Evolutionary conservation across 2,113 vertebrate genomes (phyloP).

Genomic region (Charina bottae): DNA sequence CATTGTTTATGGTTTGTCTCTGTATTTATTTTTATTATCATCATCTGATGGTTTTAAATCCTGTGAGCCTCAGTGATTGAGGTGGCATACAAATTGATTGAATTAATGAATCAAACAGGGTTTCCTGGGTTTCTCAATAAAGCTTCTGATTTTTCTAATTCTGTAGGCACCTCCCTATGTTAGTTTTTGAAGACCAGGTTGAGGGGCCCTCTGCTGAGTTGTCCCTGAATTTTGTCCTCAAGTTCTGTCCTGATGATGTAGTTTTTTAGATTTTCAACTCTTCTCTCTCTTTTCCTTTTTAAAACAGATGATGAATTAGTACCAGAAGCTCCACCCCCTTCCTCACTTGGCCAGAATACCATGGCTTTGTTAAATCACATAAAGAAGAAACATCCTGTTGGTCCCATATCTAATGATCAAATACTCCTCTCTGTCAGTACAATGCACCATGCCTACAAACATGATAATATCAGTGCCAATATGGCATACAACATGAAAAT

Average conservation of each 20-base stretch:
- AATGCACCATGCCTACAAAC: slow-evolving; percentile 58
- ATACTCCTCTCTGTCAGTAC: slow-evolving; percentile 71
- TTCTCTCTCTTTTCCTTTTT: slow-evolving; percentile 38
- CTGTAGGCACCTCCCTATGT: neutral
- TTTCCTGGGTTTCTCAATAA: neutral
- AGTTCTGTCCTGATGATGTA: neutral
- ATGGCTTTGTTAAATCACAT: slow-evolving; percentile 36
- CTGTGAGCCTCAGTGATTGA: no score
- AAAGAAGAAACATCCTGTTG: slow-evolving; percentile 57
- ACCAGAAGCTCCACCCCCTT: neutral
- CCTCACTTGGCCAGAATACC: slow-evolving; percentile 42
- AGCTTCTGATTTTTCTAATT: neutral
- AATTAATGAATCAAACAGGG: no score
- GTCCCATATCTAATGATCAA: slow-evolving; percentile 54
- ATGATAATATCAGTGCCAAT: slow-evolving; percentile 52
- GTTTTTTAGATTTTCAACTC: neutral
- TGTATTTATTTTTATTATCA: no score
- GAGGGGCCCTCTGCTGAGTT: neutral
- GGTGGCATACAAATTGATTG: no score
- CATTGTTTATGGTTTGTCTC: no score
- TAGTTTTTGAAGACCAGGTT: neutral
- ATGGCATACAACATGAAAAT: slow-evolving; percentile 51
- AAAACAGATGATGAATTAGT: slow-evolving; percentile 42
- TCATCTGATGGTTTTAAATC: no score
- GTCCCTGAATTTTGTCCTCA: neutral